Base-by-base conservation (phyloP, 2,888 invertebrate genomes). In the Drepanosiphum platanoidis region DNA sequence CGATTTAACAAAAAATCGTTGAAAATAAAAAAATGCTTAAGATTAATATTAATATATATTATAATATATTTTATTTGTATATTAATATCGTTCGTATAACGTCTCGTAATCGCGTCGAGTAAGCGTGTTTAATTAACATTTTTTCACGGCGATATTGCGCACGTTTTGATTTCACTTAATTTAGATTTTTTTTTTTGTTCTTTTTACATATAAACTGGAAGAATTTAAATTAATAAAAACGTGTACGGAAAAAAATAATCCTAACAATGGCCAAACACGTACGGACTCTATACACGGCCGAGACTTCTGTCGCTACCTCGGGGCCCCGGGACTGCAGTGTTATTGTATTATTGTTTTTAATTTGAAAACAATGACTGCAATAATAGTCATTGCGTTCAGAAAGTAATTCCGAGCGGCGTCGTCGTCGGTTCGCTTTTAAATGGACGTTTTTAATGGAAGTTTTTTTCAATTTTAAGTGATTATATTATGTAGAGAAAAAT, bases 291-390 rank as follows among this genome's bases (percentile, higher is more conserved):
- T n/a, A n/a, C n/a, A 52, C 8, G 15, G 22, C 1, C 3, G 22
- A 46, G 46, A 46, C 3, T 22, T 52, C 52, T 5, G 52, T 52
- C n/a, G n/a, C n/a, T 52, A 52, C 52, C 22, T 52, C 22, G 22
- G 1, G 18, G 52, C 18, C 3, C 15, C 15, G 18, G 4, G 3
- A 52, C 22, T 52, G 52, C 7, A 42, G 42, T 42, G 42, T 42
- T n/a, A 22, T 18, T 61, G 13, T 61, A 27, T 13, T 22, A 58
- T n/a, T 22, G n/a, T 27, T 61, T 27, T 52, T 52, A 52, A 52
- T 52, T 58, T 61, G 27, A 61, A 61, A 61, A 61, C 61, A 61
- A 27, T 61, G 61, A 61, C n/a, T n/a, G n/a, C n/a, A n/a, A n/a
- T 61, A 27, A 61, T 52, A 52, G n/a, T 61, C 4, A 61, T 61